A percentile compares a stretch with the other conserved stretches of the same genome.
Evolutionary conservation across 1,140 invertebrate species (phyloP).

Genomic region (Ectropis grisescens): DNA sequence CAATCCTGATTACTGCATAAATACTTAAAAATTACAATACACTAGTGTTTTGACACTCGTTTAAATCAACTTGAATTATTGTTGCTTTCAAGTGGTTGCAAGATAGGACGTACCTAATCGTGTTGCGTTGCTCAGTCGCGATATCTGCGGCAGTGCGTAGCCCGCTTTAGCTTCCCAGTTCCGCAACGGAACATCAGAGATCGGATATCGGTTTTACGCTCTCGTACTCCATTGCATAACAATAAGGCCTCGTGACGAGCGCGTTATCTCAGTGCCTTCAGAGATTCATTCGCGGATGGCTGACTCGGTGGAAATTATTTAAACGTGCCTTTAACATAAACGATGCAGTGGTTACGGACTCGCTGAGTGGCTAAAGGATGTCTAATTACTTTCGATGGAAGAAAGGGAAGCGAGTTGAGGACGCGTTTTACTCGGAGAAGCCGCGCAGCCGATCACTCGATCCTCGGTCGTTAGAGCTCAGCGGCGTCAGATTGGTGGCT

Average conservation of each 20-base stretch:
- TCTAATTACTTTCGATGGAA: constrained; percentile 81
- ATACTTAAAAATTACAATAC: too few relatives aligned
- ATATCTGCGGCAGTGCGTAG: too few relatives aligned
- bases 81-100: too few relatives aligned
- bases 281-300: constrained; percentile 40
- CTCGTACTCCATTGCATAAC: constrained; percentile 45
- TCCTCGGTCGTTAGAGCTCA: constrained; percentile 78
- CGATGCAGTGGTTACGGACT: too few relatives aligned
- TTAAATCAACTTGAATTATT: too few relatives aligned
- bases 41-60: too few relatives aligned
- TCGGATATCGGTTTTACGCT: constrained; percentile 21
- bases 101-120: too few relatives aligned
- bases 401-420: constrained; percentile 76
- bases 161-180: constrained; percentile 5
- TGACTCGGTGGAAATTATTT: too few relatives aligned
- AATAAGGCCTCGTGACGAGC: constrained; percentile 36
- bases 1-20: too few relatives aligned
- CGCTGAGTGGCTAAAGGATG: constrained; percentile 57
- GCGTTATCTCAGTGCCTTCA: constrained; percentile 49
- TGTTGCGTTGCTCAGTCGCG: too few relatives aligned
- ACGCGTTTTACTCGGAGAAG: constrained; percentile 71
- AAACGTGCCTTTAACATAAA: too few relatives aligned
- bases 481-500: constrained; percentile 76
- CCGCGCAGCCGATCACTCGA: constrained; percentile 83
- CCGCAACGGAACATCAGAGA: constrained; percentile 15